Base-by-base conservation (phyloP, 2,113 vertebrate genomes). In the Perca fluviatilis region DNA sequence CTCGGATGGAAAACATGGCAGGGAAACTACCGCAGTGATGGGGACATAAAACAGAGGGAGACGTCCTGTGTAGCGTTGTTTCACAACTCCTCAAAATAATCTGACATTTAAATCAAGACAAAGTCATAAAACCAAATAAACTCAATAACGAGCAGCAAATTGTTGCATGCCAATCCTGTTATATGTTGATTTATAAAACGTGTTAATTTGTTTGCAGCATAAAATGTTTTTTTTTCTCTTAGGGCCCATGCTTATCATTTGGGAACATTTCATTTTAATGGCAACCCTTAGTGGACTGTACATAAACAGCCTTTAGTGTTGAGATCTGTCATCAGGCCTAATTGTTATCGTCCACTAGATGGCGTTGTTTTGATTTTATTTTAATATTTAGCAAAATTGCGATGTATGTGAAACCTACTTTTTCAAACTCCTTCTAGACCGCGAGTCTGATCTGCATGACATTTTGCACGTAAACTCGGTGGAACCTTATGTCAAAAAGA, bases 11-110 rank as follows among this genome's bases (percentile, higher is more conserved):
- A 69, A 82, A 73, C 65, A 49, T 4, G 25, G 69, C 73, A 75
- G 61, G 43, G 33, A 87, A 80, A 68, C 54, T 53, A 9, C 5
- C 18, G 60, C 16, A 12, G 66, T 43, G 54, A 61, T 63, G 10
- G 54, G 6, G 60, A 85, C 40, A 23, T 13, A 19, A 18, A 46
- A 53, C 33, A 30, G 19, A 51, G 43, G 10, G 25, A 74, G 65
- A 76, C 23, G 33, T 72, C 56, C 33, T 5, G 4, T 0, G 33
- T 50, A 57, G 27, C 23, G 40, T 53, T 57, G 51, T 47, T 65
- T 1, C 50, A 70, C 53, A 75, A 50, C 58, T 83, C 57, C 40
- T 86, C 13, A 67, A 70, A 72, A 77, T 25, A 49, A 63, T n/a
- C 19, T 53, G 18, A 61, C 69, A 70, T 12, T n/a, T 3, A 61